Conservation (phyloP, 2,888 invertebrate genomes). For the Rhogogaster chlorosoma region DNA sequence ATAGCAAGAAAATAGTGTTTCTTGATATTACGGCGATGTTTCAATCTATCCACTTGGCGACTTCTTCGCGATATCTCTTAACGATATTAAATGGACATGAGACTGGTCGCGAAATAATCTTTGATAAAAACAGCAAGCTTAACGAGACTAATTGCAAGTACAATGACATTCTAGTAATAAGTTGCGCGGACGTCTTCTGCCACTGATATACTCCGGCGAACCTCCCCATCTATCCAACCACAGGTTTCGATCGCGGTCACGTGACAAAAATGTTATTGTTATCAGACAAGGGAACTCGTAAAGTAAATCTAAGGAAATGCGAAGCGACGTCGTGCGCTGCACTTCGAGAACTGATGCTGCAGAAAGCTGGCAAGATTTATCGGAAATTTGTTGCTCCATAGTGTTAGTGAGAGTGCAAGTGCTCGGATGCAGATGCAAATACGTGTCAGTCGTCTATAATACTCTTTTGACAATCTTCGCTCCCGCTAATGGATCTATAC, state of each 20-base stretch:
- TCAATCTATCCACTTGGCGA: neutral
- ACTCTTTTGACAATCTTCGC: neutral
- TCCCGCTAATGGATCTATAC: neutral
- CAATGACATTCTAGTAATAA: conserved; percentile 42
- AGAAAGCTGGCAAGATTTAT: neutral
- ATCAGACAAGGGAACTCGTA: neutral
- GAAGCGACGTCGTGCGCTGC: neutral
- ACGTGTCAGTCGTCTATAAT: neutral
- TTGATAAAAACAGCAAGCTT: neutral
- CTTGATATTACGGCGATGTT: neutral
- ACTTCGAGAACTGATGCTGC: conserved; percentile 5
- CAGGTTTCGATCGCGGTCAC: conserved; percentile 43
- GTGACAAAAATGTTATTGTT: conserved; percentile 32
- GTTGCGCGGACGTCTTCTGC: conserved; percentile 36
- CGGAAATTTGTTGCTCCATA: neutral
- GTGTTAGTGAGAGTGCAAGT: conserved; percentile 17
- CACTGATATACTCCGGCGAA: conserved; percentile 39
- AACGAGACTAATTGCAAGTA: conserved; percentile 40
- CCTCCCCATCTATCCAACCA: conserved; percentile 36
- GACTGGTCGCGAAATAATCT: neutral
- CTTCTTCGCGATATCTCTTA: neutral
- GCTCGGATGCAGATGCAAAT: neutral
- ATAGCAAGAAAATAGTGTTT: neutral
- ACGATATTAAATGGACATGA: neutral
- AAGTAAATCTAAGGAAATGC: neutral